Evolutionary conservation across 23 tunicate genomes (phyloP), one percentile per base, ranked within the genome.

Genomic region (Clavelina lepadiformis): DNA sequence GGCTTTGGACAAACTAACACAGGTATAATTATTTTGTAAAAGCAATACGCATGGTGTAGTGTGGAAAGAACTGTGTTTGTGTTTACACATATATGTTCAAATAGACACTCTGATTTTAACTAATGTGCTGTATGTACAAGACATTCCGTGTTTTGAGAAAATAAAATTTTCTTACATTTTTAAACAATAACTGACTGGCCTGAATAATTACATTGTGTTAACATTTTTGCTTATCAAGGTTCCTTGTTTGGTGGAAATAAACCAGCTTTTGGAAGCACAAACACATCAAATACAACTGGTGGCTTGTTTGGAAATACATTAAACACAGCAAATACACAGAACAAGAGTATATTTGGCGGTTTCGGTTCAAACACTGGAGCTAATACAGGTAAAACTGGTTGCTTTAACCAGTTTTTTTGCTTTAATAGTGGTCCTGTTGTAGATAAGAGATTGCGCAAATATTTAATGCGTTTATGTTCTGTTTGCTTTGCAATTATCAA

Each of bases 191-290:
- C n/a, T n/a, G n/a, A n/a, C n/a, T n/a, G n/a, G n/a, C n/a, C n/a
- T n/a, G n/a, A n/a, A n/a, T n/a, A n/a, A n/a, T n/a, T n/a, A n/a
- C n/a, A n/a, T 41, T 26, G 8, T 30, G 5, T 60, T 5, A 26
- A 27, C 4, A 35, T 61, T 19, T 11, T 3, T 31, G 44, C 5
- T 58, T 58, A 5, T 22, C 8, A n/a, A 31, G 28, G 67, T 27
- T 36, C 87, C 21, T 41, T 77, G 35, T 82, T 82, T 61, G 91
- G 91, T 18, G 31, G 31, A 59, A 56, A 38, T 1, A 55, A 55
- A 26, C 38, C 78, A 52, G 81, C 71, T 3, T 74, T 74, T 68
- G 91, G 91, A 25, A 31, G 73, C 31, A 62, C 41, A 27, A 70
- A 34, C 56, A 68, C 94, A 0, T 33, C 73, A 18, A 68, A 80